Evolutionary conservation across 2,113 vertebrate species (phyloP).

Genomic region (Athene cunicularia): DNA sequence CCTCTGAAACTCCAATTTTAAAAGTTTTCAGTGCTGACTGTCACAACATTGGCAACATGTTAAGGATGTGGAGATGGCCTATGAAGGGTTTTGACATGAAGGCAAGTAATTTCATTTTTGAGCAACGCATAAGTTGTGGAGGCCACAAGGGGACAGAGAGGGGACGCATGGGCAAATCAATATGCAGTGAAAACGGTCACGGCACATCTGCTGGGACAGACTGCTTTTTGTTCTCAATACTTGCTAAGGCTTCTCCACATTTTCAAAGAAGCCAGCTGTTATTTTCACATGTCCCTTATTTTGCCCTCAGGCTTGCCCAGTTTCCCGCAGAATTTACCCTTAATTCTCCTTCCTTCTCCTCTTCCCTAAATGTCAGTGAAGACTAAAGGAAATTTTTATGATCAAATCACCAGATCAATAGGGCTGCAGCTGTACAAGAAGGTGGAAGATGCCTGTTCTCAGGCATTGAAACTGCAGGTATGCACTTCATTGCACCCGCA

Average conservation of each 20-base stretch:
- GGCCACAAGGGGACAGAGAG: neutral
- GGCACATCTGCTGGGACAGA: neutral
- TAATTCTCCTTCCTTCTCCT: neutral
- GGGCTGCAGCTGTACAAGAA: neutral
- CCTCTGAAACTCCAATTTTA: neutral
- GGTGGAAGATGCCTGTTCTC: neutral
- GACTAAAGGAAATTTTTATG: neutral
- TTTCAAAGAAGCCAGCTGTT: neutral
- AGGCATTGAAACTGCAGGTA: neutral
- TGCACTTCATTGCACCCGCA: neutral
- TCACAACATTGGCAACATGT: accelerated
- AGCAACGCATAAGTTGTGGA: neutral
- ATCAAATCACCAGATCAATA: neutral
- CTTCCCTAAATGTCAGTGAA: neutral
- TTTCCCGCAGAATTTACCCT: neutral
- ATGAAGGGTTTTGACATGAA: neutral
- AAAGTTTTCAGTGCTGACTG: neutral
- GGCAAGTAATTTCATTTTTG: neutral
- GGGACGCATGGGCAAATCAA: neutral
- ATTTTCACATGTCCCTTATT: neutral
- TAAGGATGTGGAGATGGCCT: neutral
- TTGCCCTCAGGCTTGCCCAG: neutral
- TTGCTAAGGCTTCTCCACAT: neutral
- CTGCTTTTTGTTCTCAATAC: neutral
- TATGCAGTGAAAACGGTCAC: neutral